Conservation (phyloP, 2,113 vertebrate species). For the Dipodomys ordii region DNA sequence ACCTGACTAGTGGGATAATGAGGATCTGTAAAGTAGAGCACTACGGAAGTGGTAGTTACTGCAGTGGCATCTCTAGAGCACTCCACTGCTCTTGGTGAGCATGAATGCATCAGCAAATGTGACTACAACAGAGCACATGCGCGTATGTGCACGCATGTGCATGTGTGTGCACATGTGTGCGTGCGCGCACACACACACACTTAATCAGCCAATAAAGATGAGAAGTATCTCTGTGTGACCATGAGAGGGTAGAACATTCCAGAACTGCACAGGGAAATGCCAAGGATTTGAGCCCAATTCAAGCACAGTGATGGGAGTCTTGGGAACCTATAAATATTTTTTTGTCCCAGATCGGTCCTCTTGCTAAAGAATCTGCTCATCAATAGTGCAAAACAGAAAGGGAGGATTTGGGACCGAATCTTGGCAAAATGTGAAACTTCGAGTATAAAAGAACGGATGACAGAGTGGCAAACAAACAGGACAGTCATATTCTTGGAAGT, state of each 20-base stretch:
- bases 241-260: background rate
- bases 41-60: background rate
- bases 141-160: background rate
- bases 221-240: background rate
- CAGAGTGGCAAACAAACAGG: background rate
- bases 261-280: background rate
- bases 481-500: background rate
- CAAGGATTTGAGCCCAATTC: background rate
- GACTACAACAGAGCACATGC: background rate
- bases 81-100: background rate
- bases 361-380: slow-evolving; percentile 23
- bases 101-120: background rate
- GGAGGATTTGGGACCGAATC: background rate
- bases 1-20: background rate
- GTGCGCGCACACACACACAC: background rate
- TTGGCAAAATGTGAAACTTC: slow-evolving; percentile 2
- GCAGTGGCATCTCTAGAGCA: background rate
- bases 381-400: background rate
- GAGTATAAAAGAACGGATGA: background rate
- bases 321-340: background rate
- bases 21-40: background rate
- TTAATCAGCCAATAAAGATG: too few relatives aligned
- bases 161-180: too few relatives aligned
- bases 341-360: slow-evolving; percentile 4
- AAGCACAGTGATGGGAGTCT: background rate